These are phyloP conservation scores for Choloepus didactylus DNA, from an alignment of 2,797 vertebrate species.

Conservation along the genomic window DNA sequence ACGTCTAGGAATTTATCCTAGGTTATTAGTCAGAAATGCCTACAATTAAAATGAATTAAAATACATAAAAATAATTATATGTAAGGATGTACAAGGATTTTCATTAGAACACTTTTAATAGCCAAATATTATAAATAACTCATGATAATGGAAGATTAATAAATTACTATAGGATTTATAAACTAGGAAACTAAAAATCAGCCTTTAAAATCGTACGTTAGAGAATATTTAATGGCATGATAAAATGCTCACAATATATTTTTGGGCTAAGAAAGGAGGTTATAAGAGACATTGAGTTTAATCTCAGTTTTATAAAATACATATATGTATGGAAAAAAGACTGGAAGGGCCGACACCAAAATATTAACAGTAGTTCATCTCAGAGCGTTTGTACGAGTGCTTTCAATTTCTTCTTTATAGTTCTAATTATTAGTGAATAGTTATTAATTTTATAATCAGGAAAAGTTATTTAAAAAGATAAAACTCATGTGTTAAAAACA, in stretches of 20 bases:
- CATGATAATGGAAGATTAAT: not conserved
- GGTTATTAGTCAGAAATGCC: not conserved
- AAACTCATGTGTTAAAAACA: slow-evolving; percentile 32
- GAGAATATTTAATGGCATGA: not conserved
- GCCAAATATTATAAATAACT: slow-evolving; percentile 52
- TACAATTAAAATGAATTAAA: not conserved
- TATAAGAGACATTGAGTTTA: not conserved
- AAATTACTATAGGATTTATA: not conserved
- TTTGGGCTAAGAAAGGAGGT: not conserved
- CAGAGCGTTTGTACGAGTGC: not conserved
- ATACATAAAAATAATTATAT: not conserved
- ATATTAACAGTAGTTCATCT: not conserved
- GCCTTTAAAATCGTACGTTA: not conserved
- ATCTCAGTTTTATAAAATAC: not conserved
- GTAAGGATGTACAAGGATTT: not conserved
- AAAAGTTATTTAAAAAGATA: not conserved
- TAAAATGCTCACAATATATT: slow-evolving; percentile 20
- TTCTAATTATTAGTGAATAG: not conserved
- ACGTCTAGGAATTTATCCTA: not conserved
- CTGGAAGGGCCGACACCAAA: not conserved
- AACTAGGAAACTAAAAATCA: not conserved
- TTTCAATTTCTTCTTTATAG: slow-evolving; percentile 51
- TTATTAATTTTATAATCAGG: slow-evolving; percentile 13
- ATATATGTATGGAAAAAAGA: not conserved
- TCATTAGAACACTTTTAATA: slow-evolving; percentile 13